phyloP scores from a whole-genome alignment of 1,140 invertebrate species.

The Oedothorax gibbosus region DNA sequence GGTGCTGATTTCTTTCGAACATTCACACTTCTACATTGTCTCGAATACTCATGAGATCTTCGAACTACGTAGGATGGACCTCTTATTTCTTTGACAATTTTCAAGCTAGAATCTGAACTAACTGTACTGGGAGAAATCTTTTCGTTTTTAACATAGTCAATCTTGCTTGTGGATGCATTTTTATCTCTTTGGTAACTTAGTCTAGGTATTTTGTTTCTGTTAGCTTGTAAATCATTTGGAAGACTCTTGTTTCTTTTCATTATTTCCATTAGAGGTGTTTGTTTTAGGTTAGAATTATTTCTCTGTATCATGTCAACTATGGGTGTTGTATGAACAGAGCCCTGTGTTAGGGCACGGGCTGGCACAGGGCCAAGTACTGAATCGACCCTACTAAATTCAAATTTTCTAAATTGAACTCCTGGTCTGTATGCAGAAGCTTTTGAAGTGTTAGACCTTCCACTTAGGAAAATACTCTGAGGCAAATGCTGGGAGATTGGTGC shows the following conservation, averaged over 20 bases:
- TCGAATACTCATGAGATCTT: no score
- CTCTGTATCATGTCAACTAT: no score
- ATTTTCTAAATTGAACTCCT: no score
- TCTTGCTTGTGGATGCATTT: no score
- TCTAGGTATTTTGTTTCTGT: neutral
- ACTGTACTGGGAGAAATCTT: no score
- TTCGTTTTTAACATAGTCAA: no score
- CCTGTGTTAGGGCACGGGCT: neutral
- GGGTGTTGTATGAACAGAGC: neutral
- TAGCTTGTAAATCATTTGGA: neutral
- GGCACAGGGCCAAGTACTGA: neutral
- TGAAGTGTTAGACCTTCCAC: no score
- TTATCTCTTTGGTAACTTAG: neutral
- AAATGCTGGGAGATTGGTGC: no score
- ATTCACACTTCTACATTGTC: neutral
- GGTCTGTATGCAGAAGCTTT: neutral
- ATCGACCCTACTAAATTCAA: neutral
- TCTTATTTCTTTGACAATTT: no score
- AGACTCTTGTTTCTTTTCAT: neutral
- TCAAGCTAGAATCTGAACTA: no score
- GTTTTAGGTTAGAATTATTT: neutral
- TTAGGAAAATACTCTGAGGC: no score
- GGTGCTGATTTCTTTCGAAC: slow-evolving; percentile 26
- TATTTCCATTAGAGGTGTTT: slow-evolving; percentile 7
- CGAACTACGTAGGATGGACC: no score